phyloP scores from a whole-genome alignment of 1,140 invertebrate species.

The Diachasma alloeum region DNA sequence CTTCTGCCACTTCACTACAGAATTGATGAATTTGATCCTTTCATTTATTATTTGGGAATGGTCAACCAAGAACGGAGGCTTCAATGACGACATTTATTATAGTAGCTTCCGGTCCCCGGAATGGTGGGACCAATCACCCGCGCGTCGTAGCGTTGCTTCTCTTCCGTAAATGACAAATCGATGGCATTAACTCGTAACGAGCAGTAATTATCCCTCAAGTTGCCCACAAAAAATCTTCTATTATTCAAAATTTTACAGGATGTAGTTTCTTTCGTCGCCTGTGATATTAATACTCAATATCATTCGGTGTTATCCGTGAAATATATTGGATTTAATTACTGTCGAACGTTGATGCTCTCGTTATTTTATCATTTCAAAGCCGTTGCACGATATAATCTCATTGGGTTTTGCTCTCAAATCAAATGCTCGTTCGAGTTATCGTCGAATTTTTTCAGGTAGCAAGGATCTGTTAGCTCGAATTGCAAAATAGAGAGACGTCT shows the following conservation, averaged over 20 bases:
- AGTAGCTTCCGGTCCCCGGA: constrained; percentile 31
- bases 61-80: constrained; percentile 15
- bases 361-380: too few relatives aligned
- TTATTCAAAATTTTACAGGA: too few relatives aligned
- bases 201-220: background rate
- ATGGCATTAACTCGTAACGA: background rate
- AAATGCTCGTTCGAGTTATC: constrained; percentile 6
- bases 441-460: constrained; percentile 23
- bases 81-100: constrained; percentile 5
- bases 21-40: background rate
- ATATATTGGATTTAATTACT: too few relatives aligned
- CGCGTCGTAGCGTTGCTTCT: constrained; percentile 21
- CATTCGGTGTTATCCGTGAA: too few relatives aligned
- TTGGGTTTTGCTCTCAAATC: too few relatives aligned
- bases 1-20: background rate
- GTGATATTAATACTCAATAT: too few relatives aligned
- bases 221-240: too few relatives aligned
- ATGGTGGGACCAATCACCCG: constrained; percentile 30
- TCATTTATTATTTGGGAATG: background rate
- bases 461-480: constrained; percentile 25
- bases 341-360: too few relatives aligned
- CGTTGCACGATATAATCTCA: too few relatives aligned
- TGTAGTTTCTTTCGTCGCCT: too few relatives aligned
- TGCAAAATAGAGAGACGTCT: constrained; percentile 48
- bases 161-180: constrained; percentile 14